Base-by-base conservation (phyloP, 2,888 invertebrate genomes). In the Chalcis sispes region DNA sequence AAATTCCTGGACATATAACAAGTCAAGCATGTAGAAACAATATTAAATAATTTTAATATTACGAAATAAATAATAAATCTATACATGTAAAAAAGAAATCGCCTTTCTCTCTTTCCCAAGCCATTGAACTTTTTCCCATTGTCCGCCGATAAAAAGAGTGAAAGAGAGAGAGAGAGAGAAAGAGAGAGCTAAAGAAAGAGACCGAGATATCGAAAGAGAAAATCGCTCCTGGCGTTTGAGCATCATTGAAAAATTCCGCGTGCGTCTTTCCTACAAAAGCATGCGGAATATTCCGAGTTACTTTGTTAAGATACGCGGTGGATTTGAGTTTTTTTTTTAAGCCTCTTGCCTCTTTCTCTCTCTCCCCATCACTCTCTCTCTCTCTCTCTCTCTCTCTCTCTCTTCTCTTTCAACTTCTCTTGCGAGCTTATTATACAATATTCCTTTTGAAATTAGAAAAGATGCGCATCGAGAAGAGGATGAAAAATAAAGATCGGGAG, bases 291-390 rank as follows among this genome's bases (percentile, higher is more conserved):
- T 61, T 70, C 25, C 70, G 29, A 70, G 70, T 61, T 50, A 70
- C 70, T 70, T 70, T 70, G 61, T 70, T 70, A 61, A 25, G 36
- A 13, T 36, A 13, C n/a, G 48, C 10, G n/a, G 20, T n/a, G 13
- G 27, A 62, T 62, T 40, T 64, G 61, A 71, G 62, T 62, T 50
- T 62, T 52, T 62, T 54, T 62, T 72, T 62, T 62, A 70, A 70
- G 59, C 32, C 61, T 32, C 56, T 61, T 46, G 42, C 15, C 23
- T 71, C 77, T 10, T 72, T 65, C 72, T n/a, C n/a, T n/a, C n/a
- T n/a, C n/a, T n/a, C n/a, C n/a, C n/a, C n/a, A n/a, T n/a, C n/a
- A n/a, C n/a, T n/a, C n/a, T n/a, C n/a, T n/a, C n/a, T n/a, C n/a
- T n/a, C n/a, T n/a, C n/a, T n/a, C n/a, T n/a, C n/a, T n/a, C n/a